Conservation (phyloP, 1,140 invertebrate species). For the Daktulosphaira vitifoliae region DNA sequence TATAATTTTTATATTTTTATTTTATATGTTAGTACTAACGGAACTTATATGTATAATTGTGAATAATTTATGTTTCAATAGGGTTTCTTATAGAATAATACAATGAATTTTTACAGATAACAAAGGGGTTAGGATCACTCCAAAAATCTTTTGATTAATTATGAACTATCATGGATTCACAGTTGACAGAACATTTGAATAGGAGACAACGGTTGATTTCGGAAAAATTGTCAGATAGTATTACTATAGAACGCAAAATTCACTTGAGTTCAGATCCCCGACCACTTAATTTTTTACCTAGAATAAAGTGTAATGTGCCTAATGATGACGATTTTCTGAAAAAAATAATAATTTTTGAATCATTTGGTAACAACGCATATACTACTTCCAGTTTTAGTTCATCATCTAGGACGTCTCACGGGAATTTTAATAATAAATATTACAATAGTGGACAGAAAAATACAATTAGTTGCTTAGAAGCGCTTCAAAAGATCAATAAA, state of each 20-base stretch:
- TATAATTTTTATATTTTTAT: too few relatives aligned
- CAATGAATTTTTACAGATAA: too few relatives aligned
- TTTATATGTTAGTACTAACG: too few relatives aligned
- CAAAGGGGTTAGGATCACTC: too few relatives aligned
- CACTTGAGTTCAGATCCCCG: too few relatives aligned
- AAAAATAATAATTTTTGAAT: conserved; percentile 22
- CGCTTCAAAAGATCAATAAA: not conserved
- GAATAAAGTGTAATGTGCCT: too few relatives aligned
- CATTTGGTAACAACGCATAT: not conserved
- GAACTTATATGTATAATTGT: too few relatives aligned
- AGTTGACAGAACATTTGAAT: conserved; percentile 10
- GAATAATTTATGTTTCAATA: too few relatives aligned
- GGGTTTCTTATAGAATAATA: too few relatives aligned
- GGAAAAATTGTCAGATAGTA: not conserved
- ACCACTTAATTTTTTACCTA: too few relatives aligned
- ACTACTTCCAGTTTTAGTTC: too few relatives aligned
- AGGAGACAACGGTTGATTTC: conserved; percentile 21
- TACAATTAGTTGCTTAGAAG: not conserved
- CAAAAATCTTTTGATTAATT: not conserved
- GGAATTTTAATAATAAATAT: not conserved
- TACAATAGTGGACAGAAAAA: not conserved
- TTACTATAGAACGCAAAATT: too few relatives aligned
- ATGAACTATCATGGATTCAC: conserved; percentile 15
- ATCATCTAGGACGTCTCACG: not conserved
- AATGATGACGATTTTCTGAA: not conserved